Conservation (phyloP, 2,888 invertebrate genomes). For the Anaspis maculata region DNA sequence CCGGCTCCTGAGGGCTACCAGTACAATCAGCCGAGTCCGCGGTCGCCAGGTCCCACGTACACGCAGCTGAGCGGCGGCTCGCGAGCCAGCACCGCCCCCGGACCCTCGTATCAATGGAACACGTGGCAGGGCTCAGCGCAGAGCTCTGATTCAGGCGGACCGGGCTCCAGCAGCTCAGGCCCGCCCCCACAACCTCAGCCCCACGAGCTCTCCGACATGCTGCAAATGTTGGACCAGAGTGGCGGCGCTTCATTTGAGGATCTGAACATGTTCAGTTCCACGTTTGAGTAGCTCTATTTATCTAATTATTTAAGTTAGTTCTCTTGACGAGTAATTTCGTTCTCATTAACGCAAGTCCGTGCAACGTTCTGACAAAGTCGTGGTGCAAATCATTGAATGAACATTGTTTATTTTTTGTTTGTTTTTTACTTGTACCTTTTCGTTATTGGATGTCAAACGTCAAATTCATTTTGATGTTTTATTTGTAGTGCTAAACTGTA, state of each 20-base stretch:
- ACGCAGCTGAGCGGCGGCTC: constrained; percentile 66
- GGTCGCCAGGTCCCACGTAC: constrained; percentile 80
- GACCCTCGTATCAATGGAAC: constrained; percentile 36
- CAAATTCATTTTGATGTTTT: constrained; percentile 6
- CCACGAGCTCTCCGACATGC: constrained; percentile 84
- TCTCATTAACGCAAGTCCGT: constrained; percentile 8
- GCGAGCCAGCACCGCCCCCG: constrained; percentile 23
- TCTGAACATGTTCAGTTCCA: constrained; percentile 82
- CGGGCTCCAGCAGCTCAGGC: constrained; percentile 44
- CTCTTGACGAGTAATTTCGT: constrained; percentile 8
- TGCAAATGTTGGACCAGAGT: constrained; percentile 84
- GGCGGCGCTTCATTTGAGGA: constrained; percentile 80
- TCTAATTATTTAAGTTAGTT: background rate
- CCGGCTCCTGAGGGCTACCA: constrained; percentile 65
- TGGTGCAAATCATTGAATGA: constrained; percentile 9
- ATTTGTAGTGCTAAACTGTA: constrained; percentile 14
- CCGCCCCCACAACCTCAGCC: constrained; percentile 62
- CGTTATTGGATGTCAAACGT: constrained; percentile 14
- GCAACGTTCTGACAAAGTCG: constrained; percentile 5
- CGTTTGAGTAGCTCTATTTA: constrained; percentile 50
- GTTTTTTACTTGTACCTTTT: constrained; percentile 9
- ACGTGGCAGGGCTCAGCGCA: constrained; percentile 30
- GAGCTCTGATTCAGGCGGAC: constrained; percentile 40
- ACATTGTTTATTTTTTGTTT: constrained; percentile 9
- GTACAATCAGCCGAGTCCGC: constrained; percentile 59